Evolutionary conservation across 1,140 invertebrate genomes (phyloP).

Genomic region (Diprion similis): DNA sequence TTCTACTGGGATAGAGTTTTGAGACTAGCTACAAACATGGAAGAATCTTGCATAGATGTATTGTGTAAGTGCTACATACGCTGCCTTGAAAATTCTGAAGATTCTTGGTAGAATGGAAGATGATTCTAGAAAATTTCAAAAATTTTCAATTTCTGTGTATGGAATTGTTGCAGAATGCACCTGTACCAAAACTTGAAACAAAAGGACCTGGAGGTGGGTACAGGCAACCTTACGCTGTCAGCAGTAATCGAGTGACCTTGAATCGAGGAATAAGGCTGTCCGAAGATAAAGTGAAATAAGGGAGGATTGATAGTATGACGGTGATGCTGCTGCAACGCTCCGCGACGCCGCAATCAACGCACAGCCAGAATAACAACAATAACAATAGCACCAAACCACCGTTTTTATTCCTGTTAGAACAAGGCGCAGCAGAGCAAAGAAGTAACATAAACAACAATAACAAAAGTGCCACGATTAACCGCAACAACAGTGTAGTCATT

Average conservation of each 20-base stretch:
- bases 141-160: too few species aligned
- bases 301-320: constrained; percentile 61
- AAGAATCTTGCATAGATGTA: too few species aligned
- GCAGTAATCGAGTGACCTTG: not conserved
- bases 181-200: not conserved
- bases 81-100: too few species aligned
- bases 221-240: not conserved
- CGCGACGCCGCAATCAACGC: constrained; percentile 58
- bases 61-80: too few species aligned
- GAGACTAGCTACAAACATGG: too few species aligned
- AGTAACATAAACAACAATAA: constrained; percentile 36
- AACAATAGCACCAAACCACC: constrained; percentile 43
- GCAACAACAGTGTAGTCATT: constrained; percentile 28
- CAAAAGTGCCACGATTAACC: constrained; percentile 28
- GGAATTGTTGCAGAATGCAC: not conserved
- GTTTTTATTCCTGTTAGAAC: constrained; percentile 53
- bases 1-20: too few species aligned
- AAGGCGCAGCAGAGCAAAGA: constrained; percentile 24
- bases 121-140: too few species aligned
- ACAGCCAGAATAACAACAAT: constrained; percentile 55
- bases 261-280: constrained; percentile 1
- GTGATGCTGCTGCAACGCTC: constrained; percentile 65
- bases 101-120: too few species aligned
- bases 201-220: not conserved
- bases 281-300: constrained; percentile 22